Evolutionary conservation across 2,113 vertebrate species (phyloP), one percentile per base, ranked within the genome.

Genomic region (Caretta caretta): DNA sequence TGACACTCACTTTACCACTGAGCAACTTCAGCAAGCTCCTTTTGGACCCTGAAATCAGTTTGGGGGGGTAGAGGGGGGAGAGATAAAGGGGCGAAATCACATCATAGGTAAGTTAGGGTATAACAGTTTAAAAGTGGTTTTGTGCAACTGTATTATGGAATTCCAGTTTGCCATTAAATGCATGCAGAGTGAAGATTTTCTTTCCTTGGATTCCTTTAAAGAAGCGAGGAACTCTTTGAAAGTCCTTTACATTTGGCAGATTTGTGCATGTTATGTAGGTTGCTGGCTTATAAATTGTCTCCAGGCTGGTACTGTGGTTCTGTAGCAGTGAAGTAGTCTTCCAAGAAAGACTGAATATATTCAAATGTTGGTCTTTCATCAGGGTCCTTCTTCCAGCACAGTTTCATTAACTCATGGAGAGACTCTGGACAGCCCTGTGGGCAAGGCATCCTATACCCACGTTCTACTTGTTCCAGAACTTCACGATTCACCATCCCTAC

Each of bases 281-380:
- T 91, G 87, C 86, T 96, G 97, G 96, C 97, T 98, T 99, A 99
- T 98, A 99, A 98, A 98, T 99, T 99, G 97, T 99, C 99, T 97
- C 99, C 99, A 84, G 99, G 99, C 96, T 99, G 99, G 98, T 99
- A 99, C 97, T 99, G 99, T 95, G 99, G 99, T 98, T 99, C 99
- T 93, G 99, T 99, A 97, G 99, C 98, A 96, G 99, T 99, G 98
- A 99, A 99, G 92, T 99, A 99, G 98, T 99, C 99, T 99, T 99
- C 99, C 97, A 99, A 97, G 98, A 99, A 99, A 95, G 99, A 99
- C 98, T 99, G 99, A 87, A 99, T 99, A 97, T 99, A 99, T 97
- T 99, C 99, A 95, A 99, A 99, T 3, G 99, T 99, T 97, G 99
- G 99, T 98, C 99, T 99, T 97, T 99, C 99, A 88, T 99, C 99